Base-by-base conservation (phyloP, 2,113 vertebrate genomes). In the Hylia prasina region DNA sequence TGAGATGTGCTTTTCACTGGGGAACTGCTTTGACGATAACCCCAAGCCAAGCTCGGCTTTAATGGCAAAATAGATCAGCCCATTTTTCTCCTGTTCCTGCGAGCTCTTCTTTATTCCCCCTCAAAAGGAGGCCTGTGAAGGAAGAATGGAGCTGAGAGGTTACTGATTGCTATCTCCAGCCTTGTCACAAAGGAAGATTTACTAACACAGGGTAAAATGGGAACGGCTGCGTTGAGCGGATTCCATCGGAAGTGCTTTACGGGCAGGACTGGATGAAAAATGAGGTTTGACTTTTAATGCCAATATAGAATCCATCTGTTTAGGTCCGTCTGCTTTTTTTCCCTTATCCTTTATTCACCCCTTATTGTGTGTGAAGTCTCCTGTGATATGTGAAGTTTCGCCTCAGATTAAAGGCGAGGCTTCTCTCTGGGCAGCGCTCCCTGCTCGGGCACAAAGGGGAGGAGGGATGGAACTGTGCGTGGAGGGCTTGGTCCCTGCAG, bases 61-160 rank as follows among this genome's bases (percentile, higher is more conserved):
- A 92, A 95, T 92, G 88, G 85, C 85, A 77, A 78, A 93, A 90
- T 54, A 88, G 22, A 94, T 95, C 94, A 90, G 48, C 66, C 58
- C 51, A 16, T 69, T 91, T 58, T 72, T 69, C 78, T 79, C n/a
- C 90, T 47, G 58, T 31, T 93, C 75, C 71, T 90, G 56, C 24
- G 11, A 54, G 70, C 78, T 93, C 53, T 31, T 92, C 91, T 93
- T 85, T 80, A 77, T 91, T 93, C 48, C n/a, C 53, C 73, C 78
- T 42, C 39, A 56, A 93, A 86, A 90, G 75, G 39, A 85, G 53
- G 33, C 35, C 47, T 86, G 71, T 44, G 87, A 66, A 85, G 85
- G 85, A 81, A 66, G 82, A 94, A 86, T 37, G 58, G 90, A 93
- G 87, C 63, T 1, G 87, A 39, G 82, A 88, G 68, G 87, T 93